phyloP scores from a whole-genome alignment of 1,140 invertebrate genomes.

The Zophobas morio region DNA sequence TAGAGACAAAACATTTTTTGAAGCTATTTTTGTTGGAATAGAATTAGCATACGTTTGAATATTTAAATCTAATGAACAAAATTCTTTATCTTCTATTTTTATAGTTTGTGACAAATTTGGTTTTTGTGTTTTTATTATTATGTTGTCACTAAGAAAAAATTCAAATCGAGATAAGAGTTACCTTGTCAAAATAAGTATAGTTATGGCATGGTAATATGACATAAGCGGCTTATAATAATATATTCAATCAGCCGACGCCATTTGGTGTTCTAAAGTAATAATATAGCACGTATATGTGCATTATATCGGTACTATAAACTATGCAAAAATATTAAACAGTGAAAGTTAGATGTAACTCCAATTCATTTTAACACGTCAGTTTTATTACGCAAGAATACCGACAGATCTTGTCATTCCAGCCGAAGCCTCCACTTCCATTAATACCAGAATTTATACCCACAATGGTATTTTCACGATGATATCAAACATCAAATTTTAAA shows the following conservation, averaged over 20 bases:
- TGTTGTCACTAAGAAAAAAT: neutral
- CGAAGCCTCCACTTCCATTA: neutral
- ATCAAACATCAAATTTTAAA: conserved; percentile 16
- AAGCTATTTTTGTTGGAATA: too few relatives aligned
- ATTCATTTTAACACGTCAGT: conserved; percentile 34
- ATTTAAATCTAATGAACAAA: too few relatives aligned
- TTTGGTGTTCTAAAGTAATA: neutral
- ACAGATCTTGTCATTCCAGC: neutral
- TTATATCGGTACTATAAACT: neutral
- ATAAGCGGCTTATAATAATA: conserved; percentile 34
- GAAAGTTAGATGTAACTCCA: conserved; percentile 30
- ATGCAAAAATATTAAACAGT: conserved; percentile 30
- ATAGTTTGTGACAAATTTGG: too few relatives aligned
- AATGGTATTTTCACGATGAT: neutral
- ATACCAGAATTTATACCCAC: conserved; percentile 16
- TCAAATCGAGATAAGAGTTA: conserved; percentile 15
- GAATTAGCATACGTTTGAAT: too few relatives aligned
- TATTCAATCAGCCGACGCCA: conserved; percentile 8
- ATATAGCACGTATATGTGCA: neutral
- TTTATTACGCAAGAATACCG: conserved; percentile 12
- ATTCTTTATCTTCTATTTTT: too few relatives aligned
- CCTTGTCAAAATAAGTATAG: conserved; percentile 22
- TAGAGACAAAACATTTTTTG: too few relatives aligned
- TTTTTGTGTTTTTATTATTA: neutral
- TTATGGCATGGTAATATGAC: conserved; percentile 6